phyloP scores from a whole-genome alignment of 1,140 invertebrate genomes.

The Portunus trituberculatus region DNA sequence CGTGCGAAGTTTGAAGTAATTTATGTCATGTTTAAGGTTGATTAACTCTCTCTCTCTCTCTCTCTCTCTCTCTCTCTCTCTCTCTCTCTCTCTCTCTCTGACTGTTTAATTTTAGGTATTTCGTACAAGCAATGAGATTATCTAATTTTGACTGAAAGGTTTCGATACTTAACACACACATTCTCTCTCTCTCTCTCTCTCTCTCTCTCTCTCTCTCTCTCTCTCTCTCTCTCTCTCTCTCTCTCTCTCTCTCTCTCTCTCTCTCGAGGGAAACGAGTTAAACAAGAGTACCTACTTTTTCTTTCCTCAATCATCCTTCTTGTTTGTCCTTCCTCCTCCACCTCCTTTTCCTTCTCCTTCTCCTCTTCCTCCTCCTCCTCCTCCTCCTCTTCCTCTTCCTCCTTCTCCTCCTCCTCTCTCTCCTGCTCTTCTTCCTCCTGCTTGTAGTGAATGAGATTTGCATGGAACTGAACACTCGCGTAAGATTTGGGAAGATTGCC shows the following conservation, averaged over 20 bases:
- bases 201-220: slow-evolving; percentile 17
- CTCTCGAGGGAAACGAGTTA: not conserved
- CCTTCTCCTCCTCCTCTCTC: too few relatives aligned
- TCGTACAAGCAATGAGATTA: not conserved
- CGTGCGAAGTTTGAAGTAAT: too few relatives aligned
- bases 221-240: slow-evolving; percentile 17
- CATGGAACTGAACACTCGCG: too few relatives aligned
- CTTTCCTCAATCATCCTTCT: too few relatives aligned
- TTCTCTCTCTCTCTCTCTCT: slow-evolving; percentile 6
- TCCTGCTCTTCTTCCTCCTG: too few relatives aligned
- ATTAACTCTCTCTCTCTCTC: not conserved
- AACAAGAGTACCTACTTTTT: too few relatives aligned
- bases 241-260: slow-evolving; percentile 7
- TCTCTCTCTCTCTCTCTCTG: not conserved
- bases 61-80: not conserved
- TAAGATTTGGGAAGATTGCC: too few relatives aligned
- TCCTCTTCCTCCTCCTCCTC: too few relatives aligned
- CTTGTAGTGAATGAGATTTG: too few relatives aligned
- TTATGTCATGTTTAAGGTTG: not conserved
- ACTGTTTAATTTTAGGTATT: not conserved
- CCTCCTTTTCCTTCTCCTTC: too few relatives aligned
- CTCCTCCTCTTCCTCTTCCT: too few relatives aligned
- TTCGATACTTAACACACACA: not conserved
- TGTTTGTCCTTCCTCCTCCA: too few relatives aligned
- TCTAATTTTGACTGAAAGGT: not conserved